Base-by-base conservation (phyloP, 2,888 invertebrate species). In the Rotaria socialis region DNA sequence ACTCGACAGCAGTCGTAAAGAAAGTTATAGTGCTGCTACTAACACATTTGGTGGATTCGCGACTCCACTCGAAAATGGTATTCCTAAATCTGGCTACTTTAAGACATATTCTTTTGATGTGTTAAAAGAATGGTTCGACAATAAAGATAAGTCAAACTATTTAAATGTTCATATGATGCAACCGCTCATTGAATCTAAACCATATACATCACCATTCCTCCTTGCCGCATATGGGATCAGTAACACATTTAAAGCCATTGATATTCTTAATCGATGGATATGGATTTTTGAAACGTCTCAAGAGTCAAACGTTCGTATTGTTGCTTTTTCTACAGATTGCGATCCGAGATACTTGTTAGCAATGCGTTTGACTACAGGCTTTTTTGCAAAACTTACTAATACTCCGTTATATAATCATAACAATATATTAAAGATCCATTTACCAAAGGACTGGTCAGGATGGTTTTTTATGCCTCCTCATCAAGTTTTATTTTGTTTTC, bases 181-280 rank as follows among this genome's bases (percentile, higher is more conserved):
- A 16, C 67, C 35, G 19, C 43, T 75, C 5, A 7, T 43, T 5
- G 43, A 43, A 0, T 43, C 43, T 75, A 75, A 43, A 22, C 24
- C 75, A 16, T 41, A 41, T 75, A 43, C 75, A 8, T 43, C 75
- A 8, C 22, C 75, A n/a, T 75, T 43, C 43, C 41, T 43, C 0
- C 24, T 75, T 7, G 75, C 22, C 2, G 75, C 75, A 43, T 75
- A 67, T 41, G 75, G 43, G 4, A 75, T 75, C 11, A 43, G 7
- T 5, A 41, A 43, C 1, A 22, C 41, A 3, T 75, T 75, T 75
- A 43, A 75, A 43, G 5, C 75, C 8, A n/a, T 43, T 41, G 43
- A 75, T 24, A 43, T 75, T 43, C 75, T 75, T 43, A 16, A 43
- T 19, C 75, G 75, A 24, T 75, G 75, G 75, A 75, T 75, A 24